Percentiles rank a stretch among this genome's conserved stretches.
These are phyloP conservation scores for Eurosta solidaginis DNA, from an alignment of 1,140 invertebrate genomes.

Conservation along the genomic window DNA sequence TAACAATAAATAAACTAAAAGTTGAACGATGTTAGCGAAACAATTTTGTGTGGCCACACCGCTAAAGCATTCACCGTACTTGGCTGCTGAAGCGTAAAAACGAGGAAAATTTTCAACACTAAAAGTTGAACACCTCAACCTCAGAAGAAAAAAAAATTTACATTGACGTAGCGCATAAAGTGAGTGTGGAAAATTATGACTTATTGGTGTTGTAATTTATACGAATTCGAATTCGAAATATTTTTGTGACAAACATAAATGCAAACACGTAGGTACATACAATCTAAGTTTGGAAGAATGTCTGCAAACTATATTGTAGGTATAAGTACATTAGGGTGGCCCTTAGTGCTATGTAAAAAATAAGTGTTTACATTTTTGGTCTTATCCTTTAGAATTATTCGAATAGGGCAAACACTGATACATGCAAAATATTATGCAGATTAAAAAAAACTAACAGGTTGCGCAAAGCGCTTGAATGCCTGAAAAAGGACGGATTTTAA, in stretches of 20 bases:
- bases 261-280: not conserved
- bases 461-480: too few relatives aligned
- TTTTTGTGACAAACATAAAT: not conserved
- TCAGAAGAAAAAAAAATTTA: not conserved
- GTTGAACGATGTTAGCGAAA: not conserved
- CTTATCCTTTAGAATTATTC: too few relatives aligned
- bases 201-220: slow-evolving; percentile 9
- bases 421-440: too few relatives aligned
- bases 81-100: not conserved
- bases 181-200: not conserved
- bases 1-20: not conserved
- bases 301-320: too few relatives aligned
- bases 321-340: too few relatives aligned
- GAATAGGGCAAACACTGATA: too few relatives aligned
- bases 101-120: not conserved
- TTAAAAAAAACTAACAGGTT: too few relatives aligned
- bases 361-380: too few relatives aligned
- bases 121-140: not conserved
- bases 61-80: not conserved
- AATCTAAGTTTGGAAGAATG: not conserved
- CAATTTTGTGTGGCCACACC: not conserved
- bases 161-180: slow-evolving; percentile 3
- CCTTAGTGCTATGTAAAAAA: too few relatives aligned
- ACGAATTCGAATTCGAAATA: slow-evolving; percentile 19
- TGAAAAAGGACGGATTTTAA: too few relatives aligned